Conservation (phyloP, 2,113 vertebrate species). For the Ciconia boyciana region DNA sequence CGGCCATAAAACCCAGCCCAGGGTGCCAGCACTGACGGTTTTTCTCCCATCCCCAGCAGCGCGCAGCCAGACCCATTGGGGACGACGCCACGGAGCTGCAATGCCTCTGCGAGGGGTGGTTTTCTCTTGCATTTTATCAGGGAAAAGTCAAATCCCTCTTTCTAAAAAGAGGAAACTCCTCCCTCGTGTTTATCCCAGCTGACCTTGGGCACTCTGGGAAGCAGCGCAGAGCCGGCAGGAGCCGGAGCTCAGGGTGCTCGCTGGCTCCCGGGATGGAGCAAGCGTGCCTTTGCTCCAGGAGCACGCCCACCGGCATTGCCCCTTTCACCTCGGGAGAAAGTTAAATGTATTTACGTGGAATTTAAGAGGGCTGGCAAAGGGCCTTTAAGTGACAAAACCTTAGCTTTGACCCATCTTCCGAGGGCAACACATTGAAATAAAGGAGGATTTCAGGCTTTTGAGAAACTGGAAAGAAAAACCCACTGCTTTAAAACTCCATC, state of each 20-base stretch:
- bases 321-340: neutral
- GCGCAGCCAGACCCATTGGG: accelerated
- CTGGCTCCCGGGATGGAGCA: neutral
- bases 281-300: neutral
- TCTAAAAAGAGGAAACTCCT: constrained; percentile 34
- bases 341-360: neutral
- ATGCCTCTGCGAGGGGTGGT: neutral
- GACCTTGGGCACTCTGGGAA: constrained; percentile 30
- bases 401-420: neutral
- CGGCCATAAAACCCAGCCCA: neutral
- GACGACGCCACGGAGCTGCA: accelerated
- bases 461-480: neutral
- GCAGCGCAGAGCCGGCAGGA: accelerated
- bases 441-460: constrained; percentile 30
- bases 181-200: neutral
- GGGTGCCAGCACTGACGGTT: neutral
- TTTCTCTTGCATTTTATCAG: neutral
- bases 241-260: neutral
- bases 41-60: neutral
- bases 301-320: neutral
- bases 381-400: neutral
- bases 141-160: constrained; percentile 3
- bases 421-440: neutral
- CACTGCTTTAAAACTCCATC: neutral
- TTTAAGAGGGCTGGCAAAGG: neutral